Evolutionary conservation across 2,888 invertebrate species (phyloP), one percentile per base, ranked within the genome.

Genomic region (Hyalella azteca): DNA sequence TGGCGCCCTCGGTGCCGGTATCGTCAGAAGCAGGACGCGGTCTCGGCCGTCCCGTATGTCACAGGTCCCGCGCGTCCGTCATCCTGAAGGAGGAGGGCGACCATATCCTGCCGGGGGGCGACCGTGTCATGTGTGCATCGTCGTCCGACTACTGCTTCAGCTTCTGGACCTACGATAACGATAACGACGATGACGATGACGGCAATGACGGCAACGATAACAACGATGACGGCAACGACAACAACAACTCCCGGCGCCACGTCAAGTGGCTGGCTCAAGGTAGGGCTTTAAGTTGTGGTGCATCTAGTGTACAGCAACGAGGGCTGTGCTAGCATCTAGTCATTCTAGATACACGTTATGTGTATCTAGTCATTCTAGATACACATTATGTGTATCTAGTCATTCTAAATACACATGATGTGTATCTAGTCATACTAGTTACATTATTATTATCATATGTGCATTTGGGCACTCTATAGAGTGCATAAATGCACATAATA

Each of bases 71-170:
- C 3, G 66, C 66, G 15, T 66, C 66, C 4, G 66, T 66, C 15
- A 66, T 66, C 66, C 19, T 66, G 66, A 66, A 66, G 36, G 66
- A 50, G 50, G 79, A 32, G 60, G 76, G 60, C 19, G 79, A 77
- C 66, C 79, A 41, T 36, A 50, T 76, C 32, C 76, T 79, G 50
- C 48, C 49, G 29, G 79, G 77, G 22, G 75, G 75, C 13, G 49
- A 76, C 54, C 59, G 60, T n/a, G 78, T 78, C 40, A 41, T 22
- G 3, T 78, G 78, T 40, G 78, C 59, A 11, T 41, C 40, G 7
- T 54, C 78, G 22, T 60, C 78, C 1, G 78, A 78, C 48, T 78
- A 11, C 66, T 78, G 78, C 66, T 78, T 78, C 66, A 78, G 78
- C 39, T 78, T 60, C 41, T 78, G 78, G 78, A 66, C 66, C 11